These are phyloP conservation scores for Drosophila mulleri DNA, from an alignment of 2,888 invertebrate species.

Conservation along the genomic window DNA sequence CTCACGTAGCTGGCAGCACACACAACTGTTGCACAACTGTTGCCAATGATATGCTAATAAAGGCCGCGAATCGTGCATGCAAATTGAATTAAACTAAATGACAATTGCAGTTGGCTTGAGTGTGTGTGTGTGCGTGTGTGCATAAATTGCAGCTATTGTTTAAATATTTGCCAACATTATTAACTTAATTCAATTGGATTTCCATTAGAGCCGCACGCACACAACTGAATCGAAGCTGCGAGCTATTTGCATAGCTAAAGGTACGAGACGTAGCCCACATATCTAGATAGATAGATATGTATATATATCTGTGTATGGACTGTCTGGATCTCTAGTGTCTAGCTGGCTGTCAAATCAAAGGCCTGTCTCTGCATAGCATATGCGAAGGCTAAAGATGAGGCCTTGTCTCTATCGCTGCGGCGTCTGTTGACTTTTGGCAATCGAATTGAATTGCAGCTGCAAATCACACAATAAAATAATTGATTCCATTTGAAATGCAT, in stretches of 20 bases:
- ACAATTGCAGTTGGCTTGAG: constrained; percentile 38
- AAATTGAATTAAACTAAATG: constrained; percentile 71
- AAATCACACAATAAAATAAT: constrained; percentile 82
- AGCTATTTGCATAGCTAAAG: constrained; percentile 76
- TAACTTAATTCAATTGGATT: constrained; percentile 85
- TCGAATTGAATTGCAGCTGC: constrained; percentile 71
- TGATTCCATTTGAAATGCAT: constrained; percentile 80
- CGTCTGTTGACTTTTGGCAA: constrained; percentile 74
- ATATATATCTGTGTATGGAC: neutral
- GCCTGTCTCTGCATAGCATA: constrained; percentile 71
- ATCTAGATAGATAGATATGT: neutral
- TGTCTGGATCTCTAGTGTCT: constrained; percentile 20
- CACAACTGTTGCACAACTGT: constrained; percentile 72
- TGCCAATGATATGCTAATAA: constrained; percentile 66
- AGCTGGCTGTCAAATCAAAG: constrained; percentile 62
- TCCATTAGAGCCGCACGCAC: constrained; percentile 75
- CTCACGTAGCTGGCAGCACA: constrained; percentile 37
- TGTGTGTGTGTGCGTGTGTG: constrained; percentile 31
- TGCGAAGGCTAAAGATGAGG: constrained; percentile 48
- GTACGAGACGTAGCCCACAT: constrained; percentile 33
- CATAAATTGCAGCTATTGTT: constrained; percentile 82
- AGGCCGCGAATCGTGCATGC: constrained; percentile 62
- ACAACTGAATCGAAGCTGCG: constrained; percentile 34
- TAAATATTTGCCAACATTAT: constrained; percentile 85
- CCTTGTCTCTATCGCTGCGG: constrained; percentile 22